Evolutionary conservation across 2,888 invertebrate species (phyloP).

Genomic region (Plagiodera versicolora): DNA sequence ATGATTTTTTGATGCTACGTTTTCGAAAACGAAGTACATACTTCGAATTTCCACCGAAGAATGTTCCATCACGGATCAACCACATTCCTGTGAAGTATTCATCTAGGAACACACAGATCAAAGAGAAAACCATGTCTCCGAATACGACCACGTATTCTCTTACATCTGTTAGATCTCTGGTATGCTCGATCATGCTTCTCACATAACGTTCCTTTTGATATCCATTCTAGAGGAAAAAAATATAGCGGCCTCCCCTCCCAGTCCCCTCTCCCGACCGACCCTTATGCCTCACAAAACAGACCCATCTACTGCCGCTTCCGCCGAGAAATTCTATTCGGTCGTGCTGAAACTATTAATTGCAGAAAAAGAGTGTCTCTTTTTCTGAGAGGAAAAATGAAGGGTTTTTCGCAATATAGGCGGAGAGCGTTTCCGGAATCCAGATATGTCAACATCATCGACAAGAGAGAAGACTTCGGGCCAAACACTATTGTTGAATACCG

Average conservation of each 20-base stretch:
- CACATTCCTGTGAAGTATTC: too few species aligned
- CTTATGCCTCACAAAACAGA: conserved; percentile 10
- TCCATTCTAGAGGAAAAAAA: conserved; percentile 1
- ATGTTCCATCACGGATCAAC: too few species aligned
- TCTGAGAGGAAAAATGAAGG: background rate
- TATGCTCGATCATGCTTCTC: background rate
- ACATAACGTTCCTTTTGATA: background rate
- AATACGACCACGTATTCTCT: too few species aligned
- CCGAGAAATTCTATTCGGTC: conserved; percentile 3
- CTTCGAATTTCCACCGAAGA: too few species aligned
- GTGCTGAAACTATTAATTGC: conserved; percentile 8
- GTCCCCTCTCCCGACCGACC: background rate
- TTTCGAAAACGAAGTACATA: too few species aligned
- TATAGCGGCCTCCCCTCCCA: conserved; percentile 2
- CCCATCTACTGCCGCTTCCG: conserved; percentile 6
- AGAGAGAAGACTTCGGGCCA: background rate
- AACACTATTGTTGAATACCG: too few species aligned
- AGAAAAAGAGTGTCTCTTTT: conserved; percentile 6
- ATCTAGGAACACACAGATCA: too few species aligned
- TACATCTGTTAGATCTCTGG: background rate
- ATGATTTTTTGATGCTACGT: too few species aligned
- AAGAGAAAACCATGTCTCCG: too few species aligned
- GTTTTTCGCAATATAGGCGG: background rate
- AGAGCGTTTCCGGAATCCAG: background rate
- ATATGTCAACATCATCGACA: background rate